Percentiles rank a stretch among this genome's conserved stretches.
Evolutionary conservation across 2,797 vertebrate species (phyloP).

Genomic region (Poeciliopsis gracilis): DNA sequence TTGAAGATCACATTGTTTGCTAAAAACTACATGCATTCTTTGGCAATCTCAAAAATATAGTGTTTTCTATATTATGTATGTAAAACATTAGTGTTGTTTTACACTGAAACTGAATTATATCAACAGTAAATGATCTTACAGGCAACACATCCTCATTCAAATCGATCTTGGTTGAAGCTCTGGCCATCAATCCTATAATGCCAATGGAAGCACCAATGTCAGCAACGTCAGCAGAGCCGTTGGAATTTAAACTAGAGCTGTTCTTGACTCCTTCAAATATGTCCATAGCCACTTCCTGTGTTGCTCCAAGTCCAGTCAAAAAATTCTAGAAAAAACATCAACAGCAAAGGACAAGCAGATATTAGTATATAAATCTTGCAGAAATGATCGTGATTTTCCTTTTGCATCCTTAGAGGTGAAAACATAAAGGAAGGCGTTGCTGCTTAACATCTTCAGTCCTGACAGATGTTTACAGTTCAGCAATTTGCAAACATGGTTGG

Average conservation of each 20-base stretch:
- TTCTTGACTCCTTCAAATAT: slow-evolving; percentile 76
- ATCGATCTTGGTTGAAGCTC: accelerated
- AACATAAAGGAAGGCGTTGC: not conserved
- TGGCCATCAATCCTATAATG: slow-evolving; percentile 63
- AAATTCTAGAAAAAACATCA: slow-evolving; percentile 64
- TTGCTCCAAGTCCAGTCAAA: slow-evolving; percentile 69
- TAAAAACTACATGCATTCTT: not conserved
- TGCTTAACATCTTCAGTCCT: not conserved
- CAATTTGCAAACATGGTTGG: not conserved
- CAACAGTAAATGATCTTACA: slow-evolving; percentile 55
- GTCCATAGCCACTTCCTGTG: slow-evolving; percentile 23
- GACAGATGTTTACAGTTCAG: not conserved
- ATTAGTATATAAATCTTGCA: not conserved
- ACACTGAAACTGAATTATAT: not conserved
- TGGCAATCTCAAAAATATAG: not conserved
- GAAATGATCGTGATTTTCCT: not conserved
- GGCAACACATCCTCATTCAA: slow-evolving; percentile 55
- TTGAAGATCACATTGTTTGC: not conserved
- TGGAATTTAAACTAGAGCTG: not conserved
- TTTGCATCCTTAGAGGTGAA: not conserved
- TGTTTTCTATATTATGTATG: not conserved
- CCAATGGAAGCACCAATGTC: slow-evolving; percentile 62
- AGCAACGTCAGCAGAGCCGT: slow-evolving; percentile 1
- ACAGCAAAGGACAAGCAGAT: not conserved
- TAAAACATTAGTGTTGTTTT: not conserved